Evolutionary conservation across 2,888 invertebrate species (phyloP), one percentile per base, ranked within the genome.

Genomic region (Bombyx huttoni): DNA sequence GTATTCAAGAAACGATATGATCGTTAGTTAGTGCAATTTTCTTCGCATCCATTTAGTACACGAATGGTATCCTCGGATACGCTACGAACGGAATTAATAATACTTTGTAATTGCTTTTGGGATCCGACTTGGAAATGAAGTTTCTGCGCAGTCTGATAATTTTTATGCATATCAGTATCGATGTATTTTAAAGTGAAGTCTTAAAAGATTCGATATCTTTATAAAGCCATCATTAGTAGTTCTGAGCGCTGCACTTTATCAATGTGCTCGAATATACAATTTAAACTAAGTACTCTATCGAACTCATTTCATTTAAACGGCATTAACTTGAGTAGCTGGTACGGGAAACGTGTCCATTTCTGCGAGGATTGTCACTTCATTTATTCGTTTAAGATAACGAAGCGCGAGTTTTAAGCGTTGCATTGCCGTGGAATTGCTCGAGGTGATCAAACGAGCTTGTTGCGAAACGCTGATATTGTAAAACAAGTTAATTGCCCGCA

Each of bases 1-100:
- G 80, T 86, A 87, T 87, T 87, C 87, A 78, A 77, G 77, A 68
- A 73, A 69, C 82, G 86, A 81, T 82, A 81, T 76, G 69, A 79
- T 83, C 85, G 84, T 86, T 86, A 85, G 83, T 81, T 78, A 76
- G 78, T 74, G 81, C 81, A 84, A 85, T 86, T 85, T 87, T 83
- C 81, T 78, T 82, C 76, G 72, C 76, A 83, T 83, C 74, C 72
- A 40, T 40, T 40, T 40, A 73, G 70, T 74, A 75, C 75, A 75
- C 72, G 75, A 77, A 75, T 73, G 65, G 69, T 74, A 77, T 77
- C 74, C 67, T 73, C 64, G 70, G 64, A 63, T 70, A 66, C 67
- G 73, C 58, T 73, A 75, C 67, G 71, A 67, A 59, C 57, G 68
- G 77, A 75, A 80, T 83, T 70, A 76, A 78, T 80, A 79, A 78